These are phyloP conservation scores for Sesamia inferens DNA, from an alignment of 2,888 invertebrate genomes.

Conservation along the genomic window DNA sequence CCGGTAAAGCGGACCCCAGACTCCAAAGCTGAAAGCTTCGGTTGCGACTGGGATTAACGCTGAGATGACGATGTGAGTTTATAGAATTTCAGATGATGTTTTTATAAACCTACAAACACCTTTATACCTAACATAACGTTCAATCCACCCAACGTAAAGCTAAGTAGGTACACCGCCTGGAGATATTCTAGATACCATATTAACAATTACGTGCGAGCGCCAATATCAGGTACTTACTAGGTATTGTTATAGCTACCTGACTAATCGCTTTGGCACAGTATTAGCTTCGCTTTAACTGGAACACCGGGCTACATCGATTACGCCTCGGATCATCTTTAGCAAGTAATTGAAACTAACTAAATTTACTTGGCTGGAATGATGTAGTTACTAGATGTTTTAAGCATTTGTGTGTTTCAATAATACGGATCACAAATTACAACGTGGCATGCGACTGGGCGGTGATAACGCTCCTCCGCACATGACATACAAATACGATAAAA, in stretches of 20 bases:
- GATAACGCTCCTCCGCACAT: too few relatives aligned
- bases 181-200: slow-evolving; percentile 44
- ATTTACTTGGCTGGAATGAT: slow-evolving; percentile 7
- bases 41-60: too few relatives aligned
- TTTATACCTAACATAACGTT: neutral
- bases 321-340: slow-evolving; percentile 17
- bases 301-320: slow-evolving; percentile 16
- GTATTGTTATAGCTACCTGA: slow-evolving; percentile 33
- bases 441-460: neutral
- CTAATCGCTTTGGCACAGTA: slow-evolving; percentile 54
- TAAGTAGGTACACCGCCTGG: neutral
- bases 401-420: neutral
- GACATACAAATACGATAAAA: too few relatives aligned
- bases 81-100: too few relatives aligned
- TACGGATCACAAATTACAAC: neutral
- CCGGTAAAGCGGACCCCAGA: too few relatives aligned
- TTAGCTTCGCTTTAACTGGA: slow-evolving; percentile 41
- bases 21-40: too few relatives aligned
- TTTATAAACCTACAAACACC: too few relatives aligned
- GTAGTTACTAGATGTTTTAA: neutral
- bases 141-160: neutral
- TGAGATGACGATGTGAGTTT: too few relatives aligned
- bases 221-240: slow-evolving; percentile 56
- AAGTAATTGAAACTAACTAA: slow-evolving; percentile 12
- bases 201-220: slow-evolving; percentile 45